These are phyloP conservation scores for Puffinus mauretanicus DNA, from an alignment of 2,113 vertebrate genomes.

Conservation along the genomic window DNA sequence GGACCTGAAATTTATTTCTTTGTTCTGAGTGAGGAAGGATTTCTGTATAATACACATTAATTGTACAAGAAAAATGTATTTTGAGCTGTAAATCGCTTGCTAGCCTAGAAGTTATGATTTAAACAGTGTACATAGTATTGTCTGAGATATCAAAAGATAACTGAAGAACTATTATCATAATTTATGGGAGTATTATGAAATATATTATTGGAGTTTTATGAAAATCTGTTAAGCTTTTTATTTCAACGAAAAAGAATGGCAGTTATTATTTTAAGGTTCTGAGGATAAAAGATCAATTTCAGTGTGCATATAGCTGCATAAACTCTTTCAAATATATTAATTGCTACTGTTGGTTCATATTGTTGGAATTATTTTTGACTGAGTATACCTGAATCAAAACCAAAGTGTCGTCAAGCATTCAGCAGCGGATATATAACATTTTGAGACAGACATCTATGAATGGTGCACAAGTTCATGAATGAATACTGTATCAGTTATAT, in stretches of 20 bases:
- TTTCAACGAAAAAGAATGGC: not conserved
- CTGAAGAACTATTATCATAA: not conserved
- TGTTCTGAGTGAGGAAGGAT: not conserved
- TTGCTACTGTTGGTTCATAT: not conserved
- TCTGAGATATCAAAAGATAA: not conserved
- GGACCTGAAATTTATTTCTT: not conserved
- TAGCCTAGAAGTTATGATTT: not conserved
- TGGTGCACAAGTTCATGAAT: not conserved
- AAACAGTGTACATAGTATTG: not conserved
- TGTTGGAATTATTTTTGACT: not conserved
- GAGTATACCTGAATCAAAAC: not conserved
- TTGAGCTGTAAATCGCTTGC: not conserved
- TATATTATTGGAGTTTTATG: not conserved
- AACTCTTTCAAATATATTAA: not conserved
- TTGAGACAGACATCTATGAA: not conserved
- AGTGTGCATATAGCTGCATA: not conserved
- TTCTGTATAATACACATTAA: not conserved
- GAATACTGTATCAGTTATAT: not conserved
- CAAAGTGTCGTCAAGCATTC: not conserved
- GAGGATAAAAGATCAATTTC: not conserved
- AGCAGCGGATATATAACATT: not conserved
- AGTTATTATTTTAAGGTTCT: not conserved
- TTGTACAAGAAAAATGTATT: not conserved
- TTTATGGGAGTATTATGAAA: not conserved
- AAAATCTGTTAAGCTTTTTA: not conserved